Evolutionary conservation across 2,888 invertebrate genomes (phyloP), one percentile per base, ranked within the genome.

Genomic region (Monochamus alternatus): DNA sequence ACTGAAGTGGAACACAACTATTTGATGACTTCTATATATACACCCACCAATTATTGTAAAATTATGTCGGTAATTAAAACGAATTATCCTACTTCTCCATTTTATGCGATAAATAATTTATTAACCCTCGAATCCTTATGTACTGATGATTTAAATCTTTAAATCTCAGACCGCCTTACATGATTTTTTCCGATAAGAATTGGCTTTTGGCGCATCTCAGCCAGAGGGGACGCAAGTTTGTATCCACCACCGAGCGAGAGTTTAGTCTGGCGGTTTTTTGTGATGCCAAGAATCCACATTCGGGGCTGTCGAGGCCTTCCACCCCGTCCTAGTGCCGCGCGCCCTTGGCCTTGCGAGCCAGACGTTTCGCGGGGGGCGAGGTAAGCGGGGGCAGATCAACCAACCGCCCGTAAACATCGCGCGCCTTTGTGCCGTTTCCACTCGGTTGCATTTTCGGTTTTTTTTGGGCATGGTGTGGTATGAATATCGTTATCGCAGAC

Each of bases 231-330:
- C 14, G 47, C 47, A 12, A 55, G 55, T n/a, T n/a, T 14, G 55
- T 3, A 55, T 55, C 55, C 8, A 55, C 55, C 55, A 14, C 55
- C 55, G n/a, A 55, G 55, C 55, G 59, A 68, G 68, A 58, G 68
- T 68, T 68, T 68, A 68, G 68, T 68, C 68, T 68, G 59, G 68
- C 68, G 30, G 68, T 68, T 68, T 68, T 68, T 68, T 68, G 44
- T 59, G 59, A 59, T 43, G 59, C 3, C 55, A 67, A 67, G 59
- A 68, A 68, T 68, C 59, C 68, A 68, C 68, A 68, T 68, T 68
- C 43, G 44, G 58, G 43, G 59, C 59, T 47, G 22, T 47, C 9
- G 22, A 47, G 30, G 32, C 22, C 38, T 31, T 38, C 58, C 44
- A 59, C 68, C 68, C 68, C 68, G 43, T 68, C 58, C 68, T 44